These are phyloP conservation scores for Leptoteleia sp. DNA, from an alignment of 1,140 invertebrate genomes.

Conservation along the genomic window DNA sequence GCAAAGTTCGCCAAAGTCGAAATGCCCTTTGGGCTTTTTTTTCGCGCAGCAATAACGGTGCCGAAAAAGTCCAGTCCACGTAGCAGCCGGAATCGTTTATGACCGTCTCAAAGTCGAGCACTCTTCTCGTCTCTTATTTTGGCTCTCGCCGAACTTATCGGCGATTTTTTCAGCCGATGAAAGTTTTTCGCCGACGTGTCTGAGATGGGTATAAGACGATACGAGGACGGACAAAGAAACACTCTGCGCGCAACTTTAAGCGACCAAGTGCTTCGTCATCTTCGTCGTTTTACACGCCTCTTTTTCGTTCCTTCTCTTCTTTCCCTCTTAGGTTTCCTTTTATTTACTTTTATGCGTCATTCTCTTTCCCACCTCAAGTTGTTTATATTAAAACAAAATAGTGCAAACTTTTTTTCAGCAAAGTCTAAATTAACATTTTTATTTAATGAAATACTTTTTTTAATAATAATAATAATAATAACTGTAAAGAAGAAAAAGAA, in stretches of 20 bases:
- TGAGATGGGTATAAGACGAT: constrained; percentile 11
- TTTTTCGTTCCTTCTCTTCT: constrained; percentile 14
- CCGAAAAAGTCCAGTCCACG: constrained; percentile 9
- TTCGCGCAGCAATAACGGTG: background rate
- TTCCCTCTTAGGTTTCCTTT: no score
- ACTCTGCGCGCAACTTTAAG: constrained; percentile 21
- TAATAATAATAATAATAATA: no score
- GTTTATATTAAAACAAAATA: no score
- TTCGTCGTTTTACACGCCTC: no score
- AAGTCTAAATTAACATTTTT: no score
- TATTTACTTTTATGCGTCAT: no score
- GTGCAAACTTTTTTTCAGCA: no score
- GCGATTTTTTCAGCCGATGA: constrained; percentile 29
- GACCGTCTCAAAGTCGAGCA: background rate
- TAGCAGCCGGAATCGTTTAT: background rate
- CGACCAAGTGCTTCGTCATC: constrained; percentile 9
- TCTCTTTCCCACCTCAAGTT: no score
- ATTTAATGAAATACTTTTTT: no score
- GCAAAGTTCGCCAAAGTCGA: constrained; percentile 27
- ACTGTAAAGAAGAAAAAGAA: no score
- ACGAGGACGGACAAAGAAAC: constrained; percentile 17
- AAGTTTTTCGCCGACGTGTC: constrained; percentile 27
- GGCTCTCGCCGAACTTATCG: constrained; percentile 14
- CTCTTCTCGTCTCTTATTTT: constrained; percentile 16
- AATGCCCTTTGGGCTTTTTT: constrained; percentile 15